Evolutionary conservation across 2,888 invertebrate genomes (phyloP).

Genomic region (Drosophila putrida): DNA sequence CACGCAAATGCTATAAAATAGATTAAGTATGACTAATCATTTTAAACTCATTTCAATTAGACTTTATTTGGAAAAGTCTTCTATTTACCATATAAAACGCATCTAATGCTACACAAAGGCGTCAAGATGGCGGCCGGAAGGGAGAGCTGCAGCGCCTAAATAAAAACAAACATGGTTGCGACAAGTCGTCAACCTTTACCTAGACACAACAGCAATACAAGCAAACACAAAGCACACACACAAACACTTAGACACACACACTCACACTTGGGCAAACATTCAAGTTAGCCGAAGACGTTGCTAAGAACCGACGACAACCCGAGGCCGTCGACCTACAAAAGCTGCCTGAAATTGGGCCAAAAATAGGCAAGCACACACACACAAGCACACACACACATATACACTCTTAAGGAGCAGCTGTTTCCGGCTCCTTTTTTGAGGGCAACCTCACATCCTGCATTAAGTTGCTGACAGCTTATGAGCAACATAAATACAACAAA

Average conservation of each 20-base stretch:
- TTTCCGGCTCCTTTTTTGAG: constrained; percentile 41
- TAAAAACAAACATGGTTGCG: constrained; percentile 7
- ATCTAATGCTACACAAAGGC: too few species aligned
- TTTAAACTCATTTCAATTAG: neutral
- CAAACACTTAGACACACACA: neutral
- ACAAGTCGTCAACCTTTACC: constrained; percentile 27
- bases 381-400: neutral
- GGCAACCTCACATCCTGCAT: constrained; percentile 24
- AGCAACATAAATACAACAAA: constrained; percentile 22
- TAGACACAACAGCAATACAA: constrained; percentile 25
- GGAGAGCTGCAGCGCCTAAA: constrained; percentile 6
- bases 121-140: constrained; percentile 23
- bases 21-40: neutral
- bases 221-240: constrained; percentile 1
- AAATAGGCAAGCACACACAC: constrained; percentile 53
- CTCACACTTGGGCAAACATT: neutral
- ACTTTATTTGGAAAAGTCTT: neutral
- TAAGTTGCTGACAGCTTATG: constrained; percentile 55
- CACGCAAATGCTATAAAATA: neutral
- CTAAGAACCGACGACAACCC: constrained; percentile 26
- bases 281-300: constrained; percentile 34
- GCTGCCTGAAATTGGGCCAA: constrained; percentile 46
- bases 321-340: constrained; percentile 68
- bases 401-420: constrained; percentile 34
- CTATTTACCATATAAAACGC: neutral